These are phyloP conservation scores for Heterotis niloticus DNA, from an alignment of 2,113 vertebrate genomes.

Conservation along the genomic window DNA sequence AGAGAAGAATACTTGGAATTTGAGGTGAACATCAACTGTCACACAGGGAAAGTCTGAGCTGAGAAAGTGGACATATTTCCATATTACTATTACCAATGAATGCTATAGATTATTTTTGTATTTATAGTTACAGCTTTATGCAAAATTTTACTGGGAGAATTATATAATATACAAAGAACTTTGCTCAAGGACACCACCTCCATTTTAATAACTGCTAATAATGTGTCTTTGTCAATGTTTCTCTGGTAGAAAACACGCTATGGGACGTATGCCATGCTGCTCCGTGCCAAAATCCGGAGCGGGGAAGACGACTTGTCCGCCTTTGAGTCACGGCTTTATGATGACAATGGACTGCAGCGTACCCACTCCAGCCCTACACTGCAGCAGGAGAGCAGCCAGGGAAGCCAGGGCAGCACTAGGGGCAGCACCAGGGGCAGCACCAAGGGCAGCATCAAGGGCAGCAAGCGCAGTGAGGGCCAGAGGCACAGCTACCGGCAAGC, in stretches of 20 bases:
- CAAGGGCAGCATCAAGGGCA: constrained; percentile 38
- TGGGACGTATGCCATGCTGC: constrained; percentile 83
- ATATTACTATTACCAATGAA: background rate
- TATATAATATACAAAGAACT: no score
- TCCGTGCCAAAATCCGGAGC: constrained; percentile 80
- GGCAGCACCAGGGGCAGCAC: background rate
- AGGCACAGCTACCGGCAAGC: constrained; percentile 54
- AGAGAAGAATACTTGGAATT: constrained; percentile 92
- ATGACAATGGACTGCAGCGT: constrained; percentile 72
- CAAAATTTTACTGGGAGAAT: no score
- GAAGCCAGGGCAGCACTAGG: constrained; percentile 27
- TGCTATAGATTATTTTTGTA: background rate
- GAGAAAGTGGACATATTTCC: background rate
- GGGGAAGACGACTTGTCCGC: constrained; percentile 77
- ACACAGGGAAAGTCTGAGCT: background rate
- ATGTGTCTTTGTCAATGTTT: constrained; percentile 15
- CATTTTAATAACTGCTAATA: background rate
- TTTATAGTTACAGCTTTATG: background rate
- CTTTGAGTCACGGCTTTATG: constrained; percentile 78
- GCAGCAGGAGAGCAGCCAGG: constrained; percentile 57
- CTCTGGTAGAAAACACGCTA: constrained; percentile 85
- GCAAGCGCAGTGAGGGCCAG: constrained; percentile 60
- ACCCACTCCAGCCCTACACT: constrained; percentile 78
- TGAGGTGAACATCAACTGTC: constrained; percentile 70
- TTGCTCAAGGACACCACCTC: no score